Percentiles rank a stretch among this genome's conserved stretches.
These are phyloP conservation scores for Cochlearius cochlearius DNA, from an alignment of 2,113 vertebrate species.

Conservation along the genomic window DNA sequence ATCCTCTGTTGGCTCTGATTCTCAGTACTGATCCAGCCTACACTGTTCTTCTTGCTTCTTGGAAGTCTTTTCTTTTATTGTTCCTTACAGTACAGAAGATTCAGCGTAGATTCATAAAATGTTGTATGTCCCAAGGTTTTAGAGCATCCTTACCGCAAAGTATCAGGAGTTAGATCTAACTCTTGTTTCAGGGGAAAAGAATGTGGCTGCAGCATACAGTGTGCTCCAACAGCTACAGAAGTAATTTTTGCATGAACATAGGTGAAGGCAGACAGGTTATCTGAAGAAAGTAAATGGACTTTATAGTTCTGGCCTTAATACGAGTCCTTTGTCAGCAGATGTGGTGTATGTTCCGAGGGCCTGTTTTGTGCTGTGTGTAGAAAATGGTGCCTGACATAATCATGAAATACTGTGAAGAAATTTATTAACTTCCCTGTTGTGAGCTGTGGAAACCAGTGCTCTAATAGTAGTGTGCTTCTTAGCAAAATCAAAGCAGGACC, in stretches of 20 bases:
- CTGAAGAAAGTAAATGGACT: not conserved
- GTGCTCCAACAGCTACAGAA: not conserved
- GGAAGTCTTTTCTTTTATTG: conserved; percentile 42
- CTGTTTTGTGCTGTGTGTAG: not conserved
- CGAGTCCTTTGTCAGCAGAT: not conserved
- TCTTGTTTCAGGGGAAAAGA: not conserved
- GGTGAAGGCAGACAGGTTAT: not conserved
- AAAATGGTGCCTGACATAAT: not conserved
- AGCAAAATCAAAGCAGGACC: not conserved
- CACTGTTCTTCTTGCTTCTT: conserved; percentile 56
- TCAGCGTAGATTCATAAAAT: not conserved
- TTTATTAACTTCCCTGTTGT: not conserved
- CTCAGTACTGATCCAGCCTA: conserved; percentile 37
- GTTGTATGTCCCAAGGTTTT: not conserved
- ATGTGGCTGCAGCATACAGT: not conserved
- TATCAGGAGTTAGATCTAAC: not conserved
- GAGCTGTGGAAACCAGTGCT: conserved; percentile 21
- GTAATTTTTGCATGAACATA: not conserved
- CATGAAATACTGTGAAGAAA: not conserved
- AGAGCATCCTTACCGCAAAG: not conserved
- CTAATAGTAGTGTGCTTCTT: not conserved
- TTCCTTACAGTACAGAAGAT: not conserved
- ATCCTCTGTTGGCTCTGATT: conserved; percentile 18
- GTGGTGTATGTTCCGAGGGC: not conserved
- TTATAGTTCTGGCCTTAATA: not conserved